phyloP scores from a whole-genome alignment of 2,113 vertebrate species.

The Chrysemys picta region DNA sequence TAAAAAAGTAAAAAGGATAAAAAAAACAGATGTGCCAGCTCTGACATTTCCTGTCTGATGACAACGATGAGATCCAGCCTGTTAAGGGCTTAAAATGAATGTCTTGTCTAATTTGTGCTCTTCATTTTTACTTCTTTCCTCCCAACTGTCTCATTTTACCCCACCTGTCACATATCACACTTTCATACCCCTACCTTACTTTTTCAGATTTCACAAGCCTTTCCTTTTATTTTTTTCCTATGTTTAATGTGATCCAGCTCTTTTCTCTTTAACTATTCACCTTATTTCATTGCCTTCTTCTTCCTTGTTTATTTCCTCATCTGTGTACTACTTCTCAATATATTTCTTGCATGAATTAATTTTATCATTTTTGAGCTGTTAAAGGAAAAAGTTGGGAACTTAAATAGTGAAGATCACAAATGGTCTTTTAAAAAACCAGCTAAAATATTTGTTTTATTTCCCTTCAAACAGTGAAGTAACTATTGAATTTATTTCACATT shows the following conservation, averaged over 20 bases:
- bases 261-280: slow-evolving; percentile 52
- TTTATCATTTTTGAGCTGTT: not conserved
- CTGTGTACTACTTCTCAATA: not conserved
- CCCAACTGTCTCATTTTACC: slow-evolving; percentile 74
- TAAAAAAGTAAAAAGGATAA: slow-evolving; percentile 55
- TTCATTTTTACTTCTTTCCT: slow-evolving; percentile 76
- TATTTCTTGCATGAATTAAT: not conserved
- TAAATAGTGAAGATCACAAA: fast-evolving
- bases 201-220: slow-evolving; percentile 60
- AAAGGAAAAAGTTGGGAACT: not conserved
- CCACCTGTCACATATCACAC: slow-evolving; percentile 70
- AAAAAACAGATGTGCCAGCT: slow-evolving; percentile 62
- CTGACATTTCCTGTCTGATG: slow-evolving; percentile 74
- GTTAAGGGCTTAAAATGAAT: slow-evolving; percentile 72
- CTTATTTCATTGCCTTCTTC: slow-evolving; percentile 23
- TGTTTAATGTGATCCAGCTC: slow-evolving; percentile 44
- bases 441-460: not conserved
- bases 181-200: slow-evolving; percentile 67
- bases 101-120: slow-evolving; percentile 76
- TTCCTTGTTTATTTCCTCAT: slow-evolving; percentile 22
- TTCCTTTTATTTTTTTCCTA: slow-evolving; percentile 60
- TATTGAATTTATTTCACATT: not conserved
- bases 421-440: not conserved
- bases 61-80: slow-evolving; percentile 65
- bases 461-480: not conserved